A percentile compares a stretch with the other conserved stretches of the same genome.
Conservation (phyloP, 2,113 vertebrate species). For the Vulpes lagopus region DNA sequence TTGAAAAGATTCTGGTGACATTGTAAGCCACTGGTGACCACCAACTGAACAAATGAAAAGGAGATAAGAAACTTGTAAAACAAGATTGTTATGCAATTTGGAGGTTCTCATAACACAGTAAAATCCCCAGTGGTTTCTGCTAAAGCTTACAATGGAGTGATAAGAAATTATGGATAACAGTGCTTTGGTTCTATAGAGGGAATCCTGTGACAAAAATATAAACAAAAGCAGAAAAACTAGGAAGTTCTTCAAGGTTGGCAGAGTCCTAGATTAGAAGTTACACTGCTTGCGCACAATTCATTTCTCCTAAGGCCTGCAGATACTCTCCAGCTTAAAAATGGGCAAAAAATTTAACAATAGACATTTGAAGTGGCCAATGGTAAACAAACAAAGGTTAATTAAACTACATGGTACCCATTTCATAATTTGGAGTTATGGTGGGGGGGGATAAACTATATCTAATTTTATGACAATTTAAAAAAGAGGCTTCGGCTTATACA, state of each 20-base stretch:
- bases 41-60: conserved; percentile 83
- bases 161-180: conserved; percentile 84
- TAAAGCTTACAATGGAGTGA: conserved; percentile 80
- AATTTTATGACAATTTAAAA: not conserved
- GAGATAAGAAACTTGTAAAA: conserved; percentile 88
- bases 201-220: conserved; percentile 71
- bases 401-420: not conserved
- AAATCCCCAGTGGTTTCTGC: conserved; percentile 75
- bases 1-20: conserved; percentile 80
- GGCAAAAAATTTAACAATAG: not conserved
- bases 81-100: conserved; percentile 84
- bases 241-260: conserved; percentile 63
- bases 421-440: not conserved
- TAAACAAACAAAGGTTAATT: conserved; percentile 46
- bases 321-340: conserved; percentile 46
- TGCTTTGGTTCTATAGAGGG: conserved; percentile 75
- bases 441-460: not conserved
- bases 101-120: conserved; percentile 79
- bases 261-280: conserved; percentile 30
- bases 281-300: not conserved
- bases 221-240: conserved; percentile 52
- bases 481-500: not conserved
- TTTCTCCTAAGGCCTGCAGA: conserved; percentile 35
- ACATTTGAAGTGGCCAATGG: not conserved
- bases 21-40: conserved; percentile 84